Conservation (phyloP, 2,888 invertebrate species). For the Drosophila anomelani region DNA sequence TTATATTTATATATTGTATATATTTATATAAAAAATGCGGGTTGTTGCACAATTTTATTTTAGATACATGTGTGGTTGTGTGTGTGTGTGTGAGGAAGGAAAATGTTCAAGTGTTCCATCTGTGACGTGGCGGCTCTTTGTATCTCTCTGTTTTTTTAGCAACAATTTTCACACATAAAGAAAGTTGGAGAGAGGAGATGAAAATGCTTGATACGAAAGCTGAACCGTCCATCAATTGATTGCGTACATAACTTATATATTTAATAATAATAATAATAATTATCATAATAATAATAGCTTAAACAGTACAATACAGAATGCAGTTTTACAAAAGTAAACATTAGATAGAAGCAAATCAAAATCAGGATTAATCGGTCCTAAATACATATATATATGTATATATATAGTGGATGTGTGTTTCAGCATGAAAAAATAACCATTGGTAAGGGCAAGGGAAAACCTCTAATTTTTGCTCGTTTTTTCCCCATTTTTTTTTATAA, state of each 20-base stretch:
- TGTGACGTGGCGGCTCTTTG: constrained; percentile 4
- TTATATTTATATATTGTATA: constrained; percentile 56
- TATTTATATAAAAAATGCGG: constrained; percentile 53
- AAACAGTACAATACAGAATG: constrained; percentile 74
- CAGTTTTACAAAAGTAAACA: constrained; percentile 66
- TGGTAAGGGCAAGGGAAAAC: constrained; percentile 10
- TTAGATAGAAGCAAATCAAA: constrained; percentile 27
- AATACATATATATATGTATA: constrained; percentile 18
- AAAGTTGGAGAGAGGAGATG: not conserved
- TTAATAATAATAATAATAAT: constrained; percentile 66
- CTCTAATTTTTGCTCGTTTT: constrained; percentile 9
- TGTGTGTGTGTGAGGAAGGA: constrained; percentile 13
- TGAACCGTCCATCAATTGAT: constrained; percentile 50
- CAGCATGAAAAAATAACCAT: constrained; percentile 33
- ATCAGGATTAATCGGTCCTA: constrained; percentile 22
- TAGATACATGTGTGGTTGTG: constrained; percentile 45
- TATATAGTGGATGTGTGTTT: constrained; percentile 37
- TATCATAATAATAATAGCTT: constrained; percentile 72
- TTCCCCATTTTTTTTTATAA: constrained; percentile 10
- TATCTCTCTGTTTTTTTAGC: constrained; percentile 18
- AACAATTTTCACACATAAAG: constrained; percentile 32
- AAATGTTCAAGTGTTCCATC: constrained; percentile 20
- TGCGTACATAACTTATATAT: constrained; percentile 74
- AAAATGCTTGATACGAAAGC: constrained; percentile 48
- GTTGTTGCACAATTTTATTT: constrained; percentile 58